Conservation (phyloP, 2,888 invertebrate genomes). For the Eristalis arbustorum region DNA sequence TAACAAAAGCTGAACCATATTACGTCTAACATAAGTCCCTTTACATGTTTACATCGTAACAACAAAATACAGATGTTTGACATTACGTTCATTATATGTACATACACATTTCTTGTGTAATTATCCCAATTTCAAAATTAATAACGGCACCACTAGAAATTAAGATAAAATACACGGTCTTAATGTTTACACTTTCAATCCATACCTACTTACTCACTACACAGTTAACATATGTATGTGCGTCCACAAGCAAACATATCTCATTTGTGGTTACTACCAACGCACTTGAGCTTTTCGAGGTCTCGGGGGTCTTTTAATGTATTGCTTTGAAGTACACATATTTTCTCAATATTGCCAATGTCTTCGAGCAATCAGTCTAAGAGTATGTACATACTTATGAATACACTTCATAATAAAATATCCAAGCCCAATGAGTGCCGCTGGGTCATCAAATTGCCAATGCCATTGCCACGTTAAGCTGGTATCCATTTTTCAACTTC, state of each 20-base stretch:
- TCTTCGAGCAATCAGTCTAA: not conserved
- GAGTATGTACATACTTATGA: not conserved
- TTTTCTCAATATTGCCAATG: not conserved
- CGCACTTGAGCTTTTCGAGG: slow-evolving; percentile 22
- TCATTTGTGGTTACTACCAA: slow-evolving; percentile 4
- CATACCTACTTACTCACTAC: not conserved
- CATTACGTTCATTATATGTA: not conserved
- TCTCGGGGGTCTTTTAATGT: slow-evolving; percentile 1
- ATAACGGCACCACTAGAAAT: not conserved
- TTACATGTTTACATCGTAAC: not conserved
- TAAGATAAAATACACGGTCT: not conserved
- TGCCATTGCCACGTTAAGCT: slow-evolving; percentile 28
- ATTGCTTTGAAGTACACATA: not conserved
- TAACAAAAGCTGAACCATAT: no score
- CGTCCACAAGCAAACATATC: not conserved
- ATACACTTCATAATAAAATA: slow-evolving; percentile 2
- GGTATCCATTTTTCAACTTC: not conserved
- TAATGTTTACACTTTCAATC: not conserved
- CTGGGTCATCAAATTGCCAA: slow-evolving; percentile 26
- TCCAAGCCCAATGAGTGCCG: slow-evolving; percentile 2
- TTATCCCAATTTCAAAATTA: not conserved
- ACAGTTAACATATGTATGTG: not conserved
- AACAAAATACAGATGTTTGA: not conserved
- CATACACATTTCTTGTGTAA: not conserved
- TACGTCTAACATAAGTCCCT: not conserved